Conservation (phyloP, 1,140 invertebrate species). For the Ptiloglossa arizonensis region DNA sequence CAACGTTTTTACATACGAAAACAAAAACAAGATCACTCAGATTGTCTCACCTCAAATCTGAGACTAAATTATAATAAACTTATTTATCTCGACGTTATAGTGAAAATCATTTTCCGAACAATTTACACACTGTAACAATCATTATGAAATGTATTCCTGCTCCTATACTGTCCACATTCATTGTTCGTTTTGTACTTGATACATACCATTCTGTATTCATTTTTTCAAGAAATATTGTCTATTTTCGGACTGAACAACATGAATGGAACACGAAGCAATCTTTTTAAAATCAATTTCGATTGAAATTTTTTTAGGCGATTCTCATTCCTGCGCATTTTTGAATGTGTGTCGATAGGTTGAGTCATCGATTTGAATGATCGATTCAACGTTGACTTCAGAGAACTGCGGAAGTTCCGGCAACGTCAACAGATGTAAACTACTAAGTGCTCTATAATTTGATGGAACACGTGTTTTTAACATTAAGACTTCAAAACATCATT, state of each 20-base stretch:
- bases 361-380: neutral
- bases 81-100: constrained; percentile 37
- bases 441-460: neutral
- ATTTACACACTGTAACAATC: neutral
- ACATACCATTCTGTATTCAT: too few relatives aligned
- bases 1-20: constrained; percentile 34
- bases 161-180: too few relatives aligned
- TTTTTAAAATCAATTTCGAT: too few relatives aligned
- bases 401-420: neutral
- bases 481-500: neutral
- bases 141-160: too few relatives aligned
- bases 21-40: constrained; percentile 20
- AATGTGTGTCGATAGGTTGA: neutral
- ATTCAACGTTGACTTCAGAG: neutral
- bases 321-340: neutral
- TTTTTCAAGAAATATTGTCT: too few relatives aligned
- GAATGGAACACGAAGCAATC: too few relatives aligned
- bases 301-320: too few relatives aligned
- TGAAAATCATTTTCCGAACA: neutral
- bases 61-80: constrained; percentile 47
- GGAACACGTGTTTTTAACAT: neutral
- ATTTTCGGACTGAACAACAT: too few relatives aligned
- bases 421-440: neutral
- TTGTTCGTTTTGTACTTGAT: too few relatives aligned
- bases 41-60: constrained; percentile 13